Conservation (phyloP, 2,113 vertebrate genomes). For the Phylloscopus whistleri region DNA sequence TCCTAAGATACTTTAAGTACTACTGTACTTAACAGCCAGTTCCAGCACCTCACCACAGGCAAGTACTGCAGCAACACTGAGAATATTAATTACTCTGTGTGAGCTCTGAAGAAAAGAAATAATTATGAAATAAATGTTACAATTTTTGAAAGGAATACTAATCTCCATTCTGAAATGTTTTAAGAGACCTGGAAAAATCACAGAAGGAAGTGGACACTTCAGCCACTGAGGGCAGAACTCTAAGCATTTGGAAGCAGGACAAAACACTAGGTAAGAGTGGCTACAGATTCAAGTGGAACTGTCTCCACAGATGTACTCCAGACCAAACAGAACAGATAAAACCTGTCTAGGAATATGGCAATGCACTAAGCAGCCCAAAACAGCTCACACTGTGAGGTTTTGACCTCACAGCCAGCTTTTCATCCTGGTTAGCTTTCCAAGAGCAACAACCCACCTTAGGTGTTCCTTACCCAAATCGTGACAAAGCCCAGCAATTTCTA, state of each 20-base stretch:
- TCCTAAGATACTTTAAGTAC: not conserved
- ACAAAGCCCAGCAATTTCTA: constrained; percentile 95
- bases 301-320: not conserved
- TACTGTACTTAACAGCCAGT: not conserved
- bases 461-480: constrained; percentile 87
- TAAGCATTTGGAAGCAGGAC: not conserved
- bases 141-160: not conserved
- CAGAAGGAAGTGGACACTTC: not conserved
- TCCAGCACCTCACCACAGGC: not conserved
- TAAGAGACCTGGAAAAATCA: not conserved
- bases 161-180: not conserved
- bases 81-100: not conserved
- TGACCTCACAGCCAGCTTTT: not conserved
- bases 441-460: not conserved
- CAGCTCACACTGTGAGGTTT: not conserved
- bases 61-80: not conserved
- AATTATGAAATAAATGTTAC: not conserved
- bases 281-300: not conserved
- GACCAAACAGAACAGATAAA: not conserved
- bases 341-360: not conserved
- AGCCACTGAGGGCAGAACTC: not conserved
- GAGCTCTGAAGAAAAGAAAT: not conserved
- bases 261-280: not conserved
- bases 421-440: not conserved
- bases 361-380: not conserved